A percentile compares a stretch with the other conserved stretches of the same genome.
Evolutionary conservation across 2,797 vertebrate genomes (phyloP).

Genomic region (Meda fulgida): DNA sequence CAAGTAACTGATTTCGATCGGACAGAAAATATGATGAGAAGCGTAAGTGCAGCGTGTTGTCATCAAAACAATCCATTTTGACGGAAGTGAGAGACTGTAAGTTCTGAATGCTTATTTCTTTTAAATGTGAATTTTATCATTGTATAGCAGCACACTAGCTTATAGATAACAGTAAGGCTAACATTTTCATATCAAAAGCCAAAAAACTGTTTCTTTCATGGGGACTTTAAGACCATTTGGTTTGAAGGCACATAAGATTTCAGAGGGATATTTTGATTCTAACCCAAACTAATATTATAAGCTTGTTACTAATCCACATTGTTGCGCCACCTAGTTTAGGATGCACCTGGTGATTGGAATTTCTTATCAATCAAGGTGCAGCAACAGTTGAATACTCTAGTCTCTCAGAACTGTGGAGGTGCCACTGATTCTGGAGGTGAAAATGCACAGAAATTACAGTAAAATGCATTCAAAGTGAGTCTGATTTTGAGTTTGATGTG

Average conservation of each 20-base stretch:
- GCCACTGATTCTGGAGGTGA: neutral
- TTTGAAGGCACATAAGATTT: neutral
- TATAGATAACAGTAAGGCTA: too few relatives aligned
- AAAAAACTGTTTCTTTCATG: too few relatives aligned
- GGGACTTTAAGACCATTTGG: neutral
- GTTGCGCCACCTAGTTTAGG: neutral
- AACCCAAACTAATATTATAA: neutral
- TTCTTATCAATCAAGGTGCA: neutral
- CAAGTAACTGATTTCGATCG: too few relatives aligned
- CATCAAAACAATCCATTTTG: too few relatives aligned
- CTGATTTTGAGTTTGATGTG: neutral
- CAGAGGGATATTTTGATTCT: neutral
- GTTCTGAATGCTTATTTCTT: too few relatives aligned
- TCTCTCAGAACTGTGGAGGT: neutral
- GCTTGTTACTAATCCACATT: neutral
- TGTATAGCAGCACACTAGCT: too few relatives aligned
- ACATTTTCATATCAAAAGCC: too few relatives aligned
- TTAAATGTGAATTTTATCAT: too few relatives aligned
- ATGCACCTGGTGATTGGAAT: neutral
- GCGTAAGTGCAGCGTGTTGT: too few relatives aligned
- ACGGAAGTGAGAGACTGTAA: too few relatives aligned
- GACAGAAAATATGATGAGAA: too few relatives aligned
- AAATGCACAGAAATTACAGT: neutral
- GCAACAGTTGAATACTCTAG: neutral
- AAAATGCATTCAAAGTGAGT: neutral